Evolutionary conservation across 2,113 vertebrate genomes (phyloP).

Genomic region (Campylomormyrus tamandua): DNA sequence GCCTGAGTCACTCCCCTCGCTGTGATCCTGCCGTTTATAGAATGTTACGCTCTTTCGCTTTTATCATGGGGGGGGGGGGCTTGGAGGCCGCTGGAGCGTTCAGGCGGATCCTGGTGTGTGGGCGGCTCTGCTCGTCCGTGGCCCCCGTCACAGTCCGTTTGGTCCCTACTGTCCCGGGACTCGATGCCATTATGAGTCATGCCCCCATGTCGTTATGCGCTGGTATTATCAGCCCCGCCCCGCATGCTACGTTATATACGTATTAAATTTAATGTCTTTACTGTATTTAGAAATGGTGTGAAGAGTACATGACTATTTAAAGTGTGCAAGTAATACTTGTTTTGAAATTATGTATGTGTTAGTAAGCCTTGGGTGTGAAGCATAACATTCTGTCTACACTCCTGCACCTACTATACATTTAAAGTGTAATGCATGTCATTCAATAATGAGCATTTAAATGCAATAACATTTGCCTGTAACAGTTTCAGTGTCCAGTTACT

Average conservation of each 20-base stretch:
- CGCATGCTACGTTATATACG: neutral
- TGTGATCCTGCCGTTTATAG: slow-evolving; percentile 17
- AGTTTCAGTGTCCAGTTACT: neutral
- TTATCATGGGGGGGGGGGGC: neutral
- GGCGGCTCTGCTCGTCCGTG: neutral
- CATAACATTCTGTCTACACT: neutral
- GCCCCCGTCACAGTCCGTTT: neutral
- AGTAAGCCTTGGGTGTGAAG: neutral
- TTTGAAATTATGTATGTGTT: neutral
- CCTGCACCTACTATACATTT: neutral
- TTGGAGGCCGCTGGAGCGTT: neutral
- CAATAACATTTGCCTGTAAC: neutral
- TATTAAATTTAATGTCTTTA: slow-evolving; percentile 2
- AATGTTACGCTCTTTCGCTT: neutral
- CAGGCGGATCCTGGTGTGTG: neutral
- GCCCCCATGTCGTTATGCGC: neutral
- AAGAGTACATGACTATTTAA: slow-evolving; percentile 4
- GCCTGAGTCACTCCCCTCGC: neutral
- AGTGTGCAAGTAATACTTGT: slow-evolving; percentile 8
- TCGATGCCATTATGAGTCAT: neutral
- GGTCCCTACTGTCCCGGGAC: neutral
- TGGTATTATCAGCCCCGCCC: neutral
- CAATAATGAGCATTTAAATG: neutral
- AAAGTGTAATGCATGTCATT: neutral
- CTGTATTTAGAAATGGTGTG: neutral